Base-by-base conservation (phyloP, 2,888 invertebrate species). In the Nycteola revayana region DNA sequence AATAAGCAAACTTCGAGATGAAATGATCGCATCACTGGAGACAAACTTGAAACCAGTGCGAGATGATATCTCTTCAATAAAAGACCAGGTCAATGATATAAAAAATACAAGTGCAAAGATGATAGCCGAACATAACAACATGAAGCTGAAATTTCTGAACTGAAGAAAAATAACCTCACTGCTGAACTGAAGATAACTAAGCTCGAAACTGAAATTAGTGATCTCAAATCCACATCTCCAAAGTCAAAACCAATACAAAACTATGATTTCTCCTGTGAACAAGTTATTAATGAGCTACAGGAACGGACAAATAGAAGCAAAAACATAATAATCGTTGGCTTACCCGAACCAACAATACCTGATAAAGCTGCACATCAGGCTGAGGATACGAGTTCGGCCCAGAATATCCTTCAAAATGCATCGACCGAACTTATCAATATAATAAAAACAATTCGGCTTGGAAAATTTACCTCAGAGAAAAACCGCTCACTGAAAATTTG, bases 261-360 rank as follows among this genome's bases (percentile, higher is more conserved):
- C 3, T 11, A n/a, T 11, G 7, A n/a, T n/a, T n/a, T n/a, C n/a
- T n/a, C 25, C 11, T n/a, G n/a, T 11, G 25, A 25, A 25, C 10
- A 25, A 25, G 7, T 11, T n/a, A 25, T 25, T 11, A n/a, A 1
- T 0, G 25, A 25, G 11, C 10, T 25, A 0, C 25, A 25, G 10
- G 25, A 25, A 25, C 7, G 25, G 3, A n/a, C 25, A 7, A 25
- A 25, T 2, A 25, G 25, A 25, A 25, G 25, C n/a, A 25, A 25
- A 25, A 25, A 25, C 4, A n/a, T 25, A 1, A 11, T 25, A 25
- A 10, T 25, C 3, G 25, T 11, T 7, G 25, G 25, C 11, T n/a
- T 25, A 1, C 25, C 25, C 1, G 25, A 25, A 11, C 25, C 7
- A n/a, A 2, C 25, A 1, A 1, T n/a, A 7, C 7, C 11, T 1